Percentiles rank a stretch among this genome's conserved stretches.
Conservation (phyloP, 2,113 vertebrate genomes). For the Herpetotheres cachinnans region DNA sequence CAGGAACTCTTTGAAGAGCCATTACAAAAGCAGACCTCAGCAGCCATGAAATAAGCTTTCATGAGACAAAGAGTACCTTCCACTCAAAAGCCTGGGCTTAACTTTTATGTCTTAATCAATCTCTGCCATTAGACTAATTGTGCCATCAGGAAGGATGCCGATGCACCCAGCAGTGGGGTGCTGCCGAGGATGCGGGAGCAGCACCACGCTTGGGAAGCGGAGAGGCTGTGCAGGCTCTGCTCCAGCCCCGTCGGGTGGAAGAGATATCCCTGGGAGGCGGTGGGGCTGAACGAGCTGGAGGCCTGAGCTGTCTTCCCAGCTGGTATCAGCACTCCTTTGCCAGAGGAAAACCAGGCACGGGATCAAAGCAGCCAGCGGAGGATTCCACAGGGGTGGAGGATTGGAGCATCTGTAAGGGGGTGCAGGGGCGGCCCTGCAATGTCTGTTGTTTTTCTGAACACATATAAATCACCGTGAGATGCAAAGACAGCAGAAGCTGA, state of each 20-base stretch:
- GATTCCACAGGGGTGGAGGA: fast-evolving
- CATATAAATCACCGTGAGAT: fast-evolving
- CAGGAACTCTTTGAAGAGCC: background rate
- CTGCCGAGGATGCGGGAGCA: background rate
- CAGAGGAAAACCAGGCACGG: too few relatives aligned
- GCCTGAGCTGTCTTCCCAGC: background rate
- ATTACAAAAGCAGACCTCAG: background rate
- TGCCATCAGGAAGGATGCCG: fast-evolving
- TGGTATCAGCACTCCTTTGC: background rate
- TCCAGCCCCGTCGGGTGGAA: background rate
- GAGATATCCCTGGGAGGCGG: fast-evolving
- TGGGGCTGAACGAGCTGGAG: background rate
- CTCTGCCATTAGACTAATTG: background rate
- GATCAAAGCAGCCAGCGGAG: background rate
- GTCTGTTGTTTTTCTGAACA: fast-evolving
- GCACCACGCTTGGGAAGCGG: background rate
- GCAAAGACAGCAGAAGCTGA: background rate
- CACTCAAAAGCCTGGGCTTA: background rate
- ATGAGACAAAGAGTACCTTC: background rate
- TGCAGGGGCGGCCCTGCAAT: background rate
- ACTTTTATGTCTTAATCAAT: background rate
- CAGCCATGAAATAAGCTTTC: background rate
- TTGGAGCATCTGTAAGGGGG: fast-evolving
- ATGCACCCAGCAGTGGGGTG: fast-evolving
- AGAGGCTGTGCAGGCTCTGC: too few relatives aligned